Conservation (phyloP, 2,113 vertebrate genomes). For the Scomber scombrus region DNA sequence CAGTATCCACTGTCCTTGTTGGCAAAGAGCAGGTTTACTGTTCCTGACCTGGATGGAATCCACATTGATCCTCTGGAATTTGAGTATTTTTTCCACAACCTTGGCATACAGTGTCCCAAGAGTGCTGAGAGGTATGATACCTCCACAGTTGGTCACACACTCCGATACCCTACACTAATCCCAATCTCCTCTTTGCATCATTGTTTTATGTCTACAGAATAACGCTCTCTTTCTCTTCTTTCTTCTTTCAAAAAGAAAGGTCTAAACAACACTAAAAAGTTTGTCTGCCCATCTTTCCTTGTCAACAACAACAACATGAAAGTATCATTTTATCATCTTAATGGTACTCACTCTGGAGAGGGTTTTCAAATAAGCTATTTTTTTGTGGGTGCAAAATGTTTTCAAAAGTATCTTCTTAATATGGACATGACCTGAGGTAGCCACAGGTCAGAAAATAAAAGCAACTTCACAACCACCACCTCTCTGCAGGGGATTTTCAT, state of each 20-base stretch:
- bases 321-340: not conserved
- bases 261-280: not conserved
- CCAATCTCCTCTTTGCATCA: too few species aligned
- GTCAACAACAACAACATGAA: too few species aligned
- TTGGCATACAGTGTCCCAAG: not conserved
- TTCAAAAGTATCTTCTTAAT: not conserved
- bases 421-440: not conserved
- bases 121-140: not conserved
- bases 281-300: not conserved
- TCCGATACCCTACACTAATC: too few species aligned
- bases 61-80: too few species aligned
- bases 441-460: conserved; percentile 10
- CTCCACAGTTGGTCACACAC: too few species aligned
- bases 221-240: too few species aligned
- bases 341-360: too few species aligned
- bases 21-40: not conserved
- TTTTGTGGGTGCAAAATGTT: not conserved
- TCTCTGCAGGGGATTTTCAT: conserved; percentile 67
- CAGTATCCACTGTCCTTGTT: not conserved
- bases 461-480: conserved; percentile 66
- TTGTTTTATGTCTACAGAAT: too few species aligned
- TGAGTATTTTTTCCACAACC: not conserved
- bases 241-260: too few species aligned
- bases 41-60: too few species aligned
- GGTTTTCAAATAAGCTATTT: not conserved